Conservation (phyloP, 2,113 vertebrate genomes). For the Pontoporia blainvillei region DNA sequence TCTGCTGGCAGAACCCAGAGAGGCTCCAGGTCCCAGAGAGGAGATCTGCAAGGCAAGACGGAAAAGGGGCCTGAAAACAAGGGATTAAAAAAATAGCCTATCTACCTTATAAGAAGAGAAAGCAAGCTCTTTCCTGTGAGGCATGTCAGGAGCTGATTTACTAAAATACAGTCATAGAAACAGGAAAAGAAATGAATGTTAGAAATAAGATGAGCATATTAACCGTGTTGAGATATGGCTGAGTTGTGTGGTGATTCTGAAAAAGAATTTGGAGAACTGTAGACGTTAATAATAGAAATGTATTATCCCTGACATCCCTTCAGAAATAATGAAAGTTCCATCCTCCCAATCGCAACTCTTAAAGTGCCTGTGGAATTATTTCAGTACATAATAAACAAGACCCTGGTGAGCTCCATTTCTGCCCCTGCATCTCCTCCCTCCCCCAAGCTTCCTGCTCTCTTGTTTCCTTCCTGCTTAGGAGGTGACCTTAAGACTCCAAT, state of each 20-base stretch:
- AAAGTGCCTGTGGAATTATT: background rate
- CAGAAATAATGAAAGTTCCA: background rate
- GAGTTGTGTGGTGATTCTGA: background rate
- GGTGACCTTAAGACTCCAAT: background rate
- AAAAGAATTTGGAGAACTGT: background rate
- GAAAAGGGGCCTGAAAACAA: background rate
- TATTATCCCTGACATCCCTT: background rate
- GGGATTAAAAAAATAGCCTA: background rate
- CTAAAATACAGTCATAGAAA: background rate
- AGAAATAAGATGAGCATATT: background rate
- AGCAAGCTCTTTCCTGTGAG: background rate
- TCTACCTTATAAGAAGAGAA: background rate
- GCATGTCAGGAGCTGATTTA: background rate
- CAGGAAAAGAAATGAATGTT: background rate
- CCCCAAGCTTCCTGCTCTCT: rapidly evolving
- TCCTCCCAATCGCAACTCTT: no score
- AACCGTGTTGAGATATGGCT: background rate
- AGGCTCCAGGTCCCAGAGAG: rapidly evolving
- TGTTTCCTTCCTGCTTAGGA: background rate
- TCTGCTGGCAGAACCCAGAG: background rate
- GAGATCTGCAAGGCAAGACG: background rate
- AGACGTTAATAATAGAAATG: background rate
- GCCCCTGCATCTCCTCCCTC: rapidly evolving
- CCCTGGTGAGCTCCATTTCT: background rate
- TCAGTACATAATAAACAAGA: background rate